Evolutionary conservation across 2,888 invertebrate species (phyloP).

Genomic region (Lasiommata megera): DNA sequence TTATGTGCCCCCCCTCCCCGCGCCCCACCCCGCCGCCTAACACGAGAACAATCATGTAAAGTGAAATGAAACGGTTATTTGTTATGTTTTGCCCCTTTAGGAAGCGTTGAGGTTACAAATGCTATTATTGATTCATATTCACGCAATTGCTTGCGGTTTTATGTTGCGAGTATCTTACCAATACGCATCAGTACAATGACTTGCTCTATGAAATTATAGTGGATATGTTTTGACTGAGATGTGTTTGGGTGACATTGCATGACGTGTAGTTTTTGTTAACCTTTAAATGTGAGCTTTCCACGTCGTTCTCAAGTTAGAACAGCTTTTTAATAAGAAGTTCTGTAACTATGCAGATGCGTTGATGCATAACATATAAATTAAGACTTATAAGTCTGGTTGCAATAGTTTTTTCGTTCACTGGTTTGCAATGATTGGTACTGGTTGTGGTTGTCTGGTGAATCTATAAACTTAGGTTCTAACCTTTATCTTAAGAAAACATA

Average conservation of each 20-base stretch:
- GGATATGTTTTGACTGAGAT: neutral
- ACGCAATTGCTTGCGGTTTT: constrained; percentile 57
- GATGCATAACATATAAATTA: no score
- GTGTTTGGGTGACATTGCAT: neutral
- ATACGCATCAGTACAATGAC: neutral
- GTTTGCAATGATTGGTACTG: no score
- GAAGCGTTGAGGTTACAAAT: constrained; percentile 58
- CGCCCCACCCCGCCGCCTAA: constrained; percentile 44
- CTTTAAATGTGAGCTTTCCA: no score
- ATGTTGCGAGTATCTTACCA: constrained; percentile 1
- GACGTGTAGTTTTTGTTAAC: neutral
- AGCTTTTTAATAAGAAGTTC: no score
- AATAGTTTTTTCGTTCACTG: no score
- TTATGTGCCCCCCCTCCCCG: constrained; percentile 65
- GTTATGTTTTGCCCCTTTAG: constrained; percentile 75
- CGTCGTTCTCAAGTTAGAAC: no score
- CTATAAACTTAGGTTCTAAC: no score
- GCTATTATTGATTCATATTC: constrained; percentile 57
- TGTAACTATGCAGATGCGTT: no score
- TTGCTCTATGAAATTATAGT: neutral
- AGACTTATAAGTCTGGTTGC: no score
- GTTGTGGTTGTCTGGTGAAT: no score
- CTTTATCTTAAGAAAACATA: no score
- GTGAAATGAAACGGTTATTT: constrained; percentile 82
- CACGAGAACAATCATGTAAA: constrained; percentile 81